Evolutionary conservation across 2,888 invertebrate species (phyloP).

Genomic region (Hofmannophila pseudospretella): DNA sequence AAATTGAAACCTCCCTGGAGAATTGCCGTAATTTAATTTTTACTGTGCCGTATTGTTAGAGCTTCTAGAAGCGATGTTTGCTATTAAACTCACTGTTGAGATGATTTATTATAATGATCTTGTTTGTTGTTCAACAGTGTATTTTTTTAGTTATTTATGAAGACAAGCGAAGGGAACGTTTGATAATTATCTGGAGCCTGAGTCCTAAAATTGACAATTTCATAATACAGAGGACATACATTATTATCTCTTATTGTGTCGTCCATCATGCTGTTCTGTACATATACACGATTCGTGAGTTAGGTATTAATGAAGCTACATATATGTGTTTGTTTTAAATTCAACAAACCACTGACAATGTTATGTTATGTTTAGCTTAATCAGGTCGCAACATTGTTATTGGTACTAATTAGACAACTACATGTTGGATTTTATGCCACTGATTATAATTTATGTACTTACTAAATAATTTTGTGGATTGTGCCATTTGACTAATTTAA

Average conservation of each 20-base stretch:
- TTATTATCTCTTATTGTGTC: no score
- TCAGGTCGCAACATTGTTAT: slow-evolving; percentile 15
- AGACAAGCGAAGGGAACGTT: no score
- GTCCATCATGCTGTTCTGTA: no score
- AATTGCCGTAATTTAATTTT: slow-evolving; percentile 68
- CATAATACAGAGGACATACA: no score
- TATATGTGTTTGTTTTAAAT: no score
- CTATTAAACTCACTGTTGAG: slow-evolving; percentile 40
- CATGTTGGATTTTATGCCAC: slow-evolving; percentile 13
- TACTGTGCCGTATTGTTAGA: slow-evolving; percentile 60
- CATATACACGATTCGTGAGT: no score
- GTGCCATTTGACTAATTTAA: not conserved
- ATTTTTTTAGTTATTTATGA: no score
- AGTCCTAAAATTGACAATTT: no score
- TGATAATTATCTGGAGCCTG: no score
- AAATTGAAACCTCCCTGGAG: slow-evolving; percentile 62
- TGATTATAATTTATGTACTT: slow-evolving; percentile 7
- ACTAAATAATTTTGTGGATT: slow-evolving; percentile 11
- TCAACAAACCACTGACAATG: not conserved
- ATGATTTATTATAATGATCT: slow-evolving; percentile 28
- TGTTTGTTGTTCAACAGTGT: slow-evolving; percentile 2
- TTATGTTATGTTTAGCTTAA: slow-evolving; percentile 6
- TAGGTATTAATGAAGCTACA: no score
- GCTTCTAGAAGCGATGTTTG: slow-evolving; percentile 49
- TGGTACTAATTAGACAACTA: slow-evolving; percentile 18